Evolutionary conservation across 2,113 vertebrate species (phyloP), one percentile per base, ranked within the genome.

Genomic region (Phodopus roborovskii): DNA sequence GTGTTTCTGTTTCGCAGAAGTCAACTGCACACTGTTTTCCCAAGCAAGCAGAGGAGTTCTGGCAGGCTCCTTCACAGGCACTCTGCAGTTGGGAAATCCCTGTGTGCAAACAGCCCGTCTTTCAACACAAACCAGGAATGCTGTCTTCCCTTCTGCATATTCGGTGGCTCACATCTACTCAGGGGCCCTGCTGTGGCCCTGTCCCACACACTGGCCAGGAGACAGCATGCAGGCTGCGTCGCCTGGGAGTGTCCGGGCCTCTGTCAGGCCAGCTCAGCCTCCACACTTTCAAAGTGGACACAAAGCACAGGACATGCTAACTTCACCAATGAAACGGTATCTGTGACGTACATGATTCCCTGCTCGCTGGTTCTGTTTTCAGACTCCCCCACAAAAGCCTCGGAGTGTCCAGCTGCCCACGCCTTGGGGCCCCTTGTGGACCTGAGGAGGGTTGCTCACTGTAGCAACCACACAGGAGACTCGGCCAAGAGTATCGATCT

Each of bases 11-110:
- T 88, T 71, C 81, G 16, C 45, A 84, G 64, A 92, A 92, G 5
- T 15, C 85, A 84, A 95, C 96, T 62, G 0, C 12, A 58, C 0
- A 7, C 79, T 73, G 45, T 98, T 98, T 98, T 97, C 97, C 95
- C 97, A 96, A 96, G 5, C 75, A 42, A 78, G 64, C 93, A 88
- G 85, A 90, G 71, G 90, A 94, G 36, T 81, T 92, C 95, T 95
- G 88, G 93, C 68, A 5, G 4, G 39, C 53, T 73, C 89, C 83
- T 95, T 53, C 95, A 78, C 74, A 75, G 50, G 45, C 58, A 74
- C 68, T 68, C 66, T 26, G 20, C 33, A 78, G 42, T 96, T 95
- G 90, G 64, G 96, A 95, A 98, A 97, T 22, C 4, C 11, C 33
- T 42, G 15, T 96, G 95, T 96, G 56, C 91, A 94, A 95, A 96